These are phyloP conservation scores for Penelope pileata DNA, from an alignment of 2,113 vertebrate species.

Conservation along the genomic window DNA sequence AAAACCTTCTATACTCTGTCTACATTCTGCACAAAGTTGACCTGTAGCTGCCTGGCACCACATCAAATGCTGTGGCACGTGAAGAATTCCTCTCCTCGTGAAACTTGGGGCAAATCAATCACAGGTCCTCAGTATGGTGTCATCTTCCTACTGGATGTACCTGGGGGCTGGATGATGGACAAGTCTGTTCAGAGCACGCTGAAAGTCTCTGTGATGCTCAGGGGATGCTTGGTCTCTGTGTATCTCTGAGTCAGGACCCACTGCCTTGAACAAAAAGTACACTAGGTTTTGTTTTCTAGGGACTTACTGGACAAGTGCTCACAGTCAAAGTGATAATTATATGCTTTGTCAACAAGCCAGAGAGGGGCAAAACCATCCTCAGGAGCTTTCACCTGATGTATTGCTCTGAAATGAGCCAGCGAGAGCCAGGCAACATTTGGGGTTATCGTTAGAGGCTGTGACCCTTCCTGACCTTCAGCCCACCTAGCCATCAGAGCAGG, in stretches of 20 bases:
- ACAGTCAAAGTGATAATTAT: neutral
- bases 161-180: neutral
- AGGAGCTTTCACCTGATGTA: neutral
- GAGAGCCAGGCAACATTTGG: neutral
- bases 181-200: neutral
- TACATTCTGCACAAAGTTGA: neutral
- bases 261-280: neutral
- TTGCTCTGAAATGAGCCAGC: neutral
- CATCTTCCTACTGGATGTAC: rapidly evolving
- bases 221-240: neutral
- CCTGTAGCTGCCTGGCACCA: neutral
- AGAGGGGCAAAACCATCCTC: neutral
- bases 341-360: neutral
- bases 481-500: neutral
- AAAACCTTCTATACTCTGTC: neutral
- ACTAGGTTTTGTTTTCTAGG: neutral
- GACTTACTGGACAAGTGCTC: neutral
- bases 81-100: neutral
- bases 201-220: neutral
- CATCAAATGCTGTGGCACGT: neutral
- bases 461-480: neutral
- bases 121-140: neutral
- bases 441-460: neutral
- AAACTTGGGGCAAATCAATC: neutral
- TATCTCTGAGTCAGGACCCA: neutral